A percentile compares a stretch with the other conserved stretches of the same genome.
These are phyloP conservation scores for Pomatorhinus ruficollis DNA, from an alignment of 2,113 vertebrate species.

Conservation along the genomic window DNA sequence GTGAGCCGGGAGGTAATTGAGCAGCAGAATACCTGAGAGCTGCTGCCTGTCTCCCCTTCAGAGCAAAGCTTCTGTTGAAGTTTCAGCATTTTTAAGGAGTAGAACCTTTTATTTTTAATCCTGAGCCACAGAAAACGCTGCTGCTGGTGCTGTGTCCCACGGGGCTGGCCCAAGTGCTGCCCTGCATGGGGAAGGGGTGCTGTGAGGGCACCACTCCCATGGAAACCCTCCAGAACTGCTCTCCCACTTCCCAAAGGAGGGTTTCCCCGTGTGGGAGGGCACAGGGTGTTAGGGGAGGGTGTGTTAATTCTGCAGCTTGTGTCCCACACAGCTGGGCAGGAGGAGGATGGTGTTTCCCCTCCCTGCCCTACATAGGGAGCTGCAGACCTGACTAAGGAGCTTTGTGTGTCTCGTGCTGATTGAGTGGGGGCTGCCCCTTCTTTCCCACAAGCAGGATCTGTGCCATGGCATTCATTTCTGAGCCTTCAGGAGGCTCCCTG, in stretches of 20 bases:
- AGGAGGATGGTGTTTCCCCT: neutral
- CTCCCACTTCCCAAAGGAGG: neutral
- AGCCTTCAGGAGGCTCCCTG: neutral
- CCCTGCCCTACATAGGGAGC: slow-evolving; percentile 28
- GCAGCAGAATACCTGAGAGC: neutral
- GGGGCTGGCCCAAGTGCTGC: neutral
- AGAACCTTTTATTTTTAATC: neutral
- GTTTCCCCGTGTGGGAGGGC: rapidly evolving
- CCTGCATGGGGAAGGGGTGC: neutral
- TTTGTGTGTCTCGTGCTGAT: neutral
- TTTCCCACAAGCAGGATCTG: neutral
- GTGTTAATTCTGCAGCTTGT: neutral
- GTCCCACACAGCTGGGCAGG: neutral
- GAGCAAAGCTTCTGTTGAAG: neutral
- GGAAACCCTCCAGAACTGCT: neutral
- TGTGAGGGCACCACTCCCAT: neutral
- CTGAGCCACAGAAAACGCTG: rapidly evolving
- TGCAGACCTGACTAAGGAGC: slow-evolving; percentile 33
- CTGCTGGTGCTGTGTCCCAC: neutral
- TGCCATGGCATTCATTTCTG: neutral
- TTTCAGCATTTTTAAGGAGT: neutral
- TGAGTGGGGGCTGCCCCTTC: neutral
- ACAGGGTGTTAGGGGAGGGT: neutral
- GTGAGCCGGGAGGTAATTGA: neutral
- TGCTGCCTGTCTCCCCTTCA: neutral